Percentiles rank a stretch among this genome's conserved stretches.
Conservation (phyloP, 92 coral and sea anemone genomes). For the Zoanthus solanderi region DNA sequence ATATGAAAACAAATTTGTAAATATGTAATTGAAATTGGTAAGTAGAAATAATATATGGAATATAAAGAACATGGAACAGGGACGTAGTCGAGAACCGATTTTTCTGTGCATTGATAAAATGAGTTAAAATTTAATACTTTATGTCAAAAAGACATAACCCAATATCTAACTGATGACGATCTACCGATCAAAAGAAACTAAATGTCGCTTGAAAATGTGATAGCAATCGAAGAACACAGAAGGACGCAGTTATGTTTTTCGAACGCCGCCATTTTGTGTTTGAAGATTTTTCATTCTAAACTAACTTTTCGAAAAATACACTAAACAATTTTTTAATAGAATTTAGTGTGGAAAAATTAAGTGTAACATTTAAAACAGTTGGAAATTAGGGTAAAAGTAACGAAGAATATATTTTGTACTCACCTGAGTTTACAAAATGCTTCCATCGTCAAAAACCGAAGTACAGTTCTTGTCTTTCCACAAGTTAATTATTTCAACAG, state of each 20-base stretch:
- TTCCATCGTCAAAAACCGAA: neutral
- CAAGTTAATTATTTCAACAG: neutral
- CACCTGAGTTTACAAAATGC: neutral
- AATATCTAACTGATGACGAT: neutral
- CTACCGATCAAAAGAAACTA: neutral
- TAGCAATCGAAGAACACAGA: neutral
- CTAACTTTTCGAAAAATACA: neutral
- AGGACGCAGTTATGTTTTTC: neutral
- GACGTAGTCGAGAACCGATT: neutral
- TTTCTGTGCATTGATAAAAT: neutral
- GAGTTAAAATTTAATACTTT: conserved; percentile 7
- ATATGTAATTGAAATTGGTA: neutral
- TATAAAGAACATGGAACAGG: neutral
- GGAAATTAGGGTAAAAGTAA: neutral
- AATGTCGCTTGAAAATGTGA: neutral
- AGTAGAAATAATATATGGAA: neutral
- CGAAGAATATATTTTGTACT: neutral
- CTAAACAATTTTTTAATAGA: neutral
- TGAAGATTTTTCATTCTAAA: neutral
- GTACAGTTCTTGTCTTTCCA: neutral
- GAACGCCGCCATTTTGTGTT: conserved; percentile 2
- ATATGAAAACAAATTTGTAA: neutral
- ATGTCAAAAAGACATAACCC: neutral
- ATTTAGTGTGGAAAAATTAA: neutral
- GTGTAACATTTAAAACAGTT: neutral